phyloP scores from a whole-genome alignment of 1,140 invertebrate genomes.

The Aleiodes sp. region DNA sequence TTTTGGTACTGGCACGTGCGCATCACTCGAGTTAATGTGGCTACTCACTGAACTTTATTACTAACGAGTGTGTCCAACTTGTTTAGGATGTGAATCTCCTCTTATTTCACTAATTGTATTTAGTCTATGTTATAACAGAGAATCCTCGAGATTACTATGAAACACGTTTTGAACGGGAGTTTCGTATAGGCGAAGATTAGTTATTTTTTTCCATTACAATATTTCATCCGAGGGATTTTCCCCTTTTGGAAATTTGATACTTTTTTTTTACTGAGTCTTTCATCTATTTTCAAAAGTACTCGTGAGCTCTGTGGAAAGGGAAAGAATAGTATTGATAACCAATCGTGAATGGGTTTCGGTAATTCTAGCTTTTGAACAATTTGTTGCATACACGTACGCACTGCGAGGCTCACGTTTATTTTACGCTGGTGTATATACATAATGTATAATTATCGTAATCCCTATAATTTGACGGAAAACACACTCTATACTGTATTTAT shows the following conservation, averaged over 20 bases:
- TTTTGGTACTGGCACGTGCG: not conserved
- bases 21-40: not conserved
- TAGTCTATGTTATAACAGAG: slow-evolving; percentile 27
- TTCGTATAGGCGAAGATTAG: slow-evolving; percentile 20
- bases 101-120: slow-evolving; percentile 41
- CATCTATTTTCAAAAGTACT: not conserved
- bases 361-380: slow-evolving; percentile 24
- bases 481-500: slow-evolving; percentile 47
- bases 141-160: slow-evolving; percentile 44
- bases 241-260: slow-evolving; percentile 18
- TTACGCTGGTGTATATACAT: slow-evolving; percentile 31
- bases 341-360: slow-evolving; percentile 33
- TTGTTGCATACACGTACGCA: slow-evolving; percentile 17
- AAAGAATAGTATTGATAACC: slow-evolving; percentile 22
- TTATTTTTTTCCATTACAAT: slow-evolving; percentile 16
- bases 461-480: slow-evolving; percentile 48
- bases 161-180: slow-evolving; percentile 40
- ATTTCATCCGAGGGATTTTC: not conserved
- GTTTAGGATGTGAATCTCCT: not conserved
- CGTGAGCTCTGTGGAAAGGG: not conserved
- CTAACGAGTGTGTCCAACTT: slow-evolving; percentile 20
- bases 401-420: slow-evolving; percentile 26
- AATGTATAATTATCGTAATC: slow-evolving; percentile 54
- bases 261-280: not conserved
- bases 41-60: slow-evolving; percentile 27